These are phyloP conservation scores for Brenthis hecate DNA, from an alignment of 2,888 invertebrate genomes.

Conservation along the genomic window DNA sequence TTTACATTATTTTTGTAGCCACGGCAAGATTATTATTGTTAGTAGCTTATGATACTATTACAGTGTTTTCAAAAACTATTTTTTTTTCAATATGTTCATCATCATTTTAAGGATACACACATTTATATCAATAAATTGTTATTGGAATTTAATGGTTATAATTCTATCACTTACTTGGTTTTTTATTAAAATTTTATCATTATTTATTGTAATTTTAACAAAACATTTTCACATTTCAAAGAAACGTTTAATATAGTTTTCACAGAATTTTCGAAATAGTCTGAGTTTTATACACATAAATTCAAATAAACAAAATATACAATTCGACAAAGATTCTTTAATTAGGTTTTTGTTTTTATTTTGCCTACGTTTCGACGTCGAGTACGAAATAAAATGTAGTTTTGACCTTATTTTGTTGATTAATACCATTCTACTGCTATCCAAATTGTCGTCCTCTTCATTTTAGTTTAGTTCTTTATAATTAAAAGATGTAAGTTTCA, in stretches of 20 bases:
- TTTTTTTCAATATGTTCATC: no score
- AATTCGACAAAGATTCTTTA: slow-evolving; percentile 13
- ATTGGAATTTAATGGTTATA: neutral
- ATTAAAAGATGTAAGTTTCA: neutral
- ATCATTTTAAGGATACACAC: no score
- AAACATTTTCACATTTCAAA: neutral
- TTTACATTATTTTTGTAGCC: no score
- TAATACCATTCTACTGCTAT: neutral
- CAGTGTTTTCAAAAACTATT: no score
- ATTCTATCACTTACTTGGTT: neutral
- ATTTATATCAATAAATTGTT: no score
- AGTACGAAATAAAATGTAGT: slow-evolving; percentile 11
- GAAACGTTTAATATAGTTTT: neutral
- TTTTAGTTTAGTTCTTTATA: neutral
- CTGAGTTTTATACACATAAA: neutral
- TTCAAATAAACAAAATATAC: slow-evolving; percentile 5
- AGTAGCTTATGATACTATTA: no score
- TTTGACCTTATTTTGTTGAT: slow-evolving; percentile 11
- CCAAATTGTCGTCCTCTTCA: neutral
- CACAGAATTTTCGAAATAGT: no score
- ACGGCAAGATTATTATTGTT: no score
- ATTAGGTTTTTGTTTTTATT: slow-evolving; percentile 4
- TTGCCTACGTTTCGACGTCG: neutral
- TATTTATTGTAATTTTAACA: no score
- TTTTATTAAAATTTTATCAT: no score